These are phyloP conservation scores for Panopea generosa DNA, from an alignment of 2,888 invertebrate genomes.

Conservation along the genomic window DNA sequence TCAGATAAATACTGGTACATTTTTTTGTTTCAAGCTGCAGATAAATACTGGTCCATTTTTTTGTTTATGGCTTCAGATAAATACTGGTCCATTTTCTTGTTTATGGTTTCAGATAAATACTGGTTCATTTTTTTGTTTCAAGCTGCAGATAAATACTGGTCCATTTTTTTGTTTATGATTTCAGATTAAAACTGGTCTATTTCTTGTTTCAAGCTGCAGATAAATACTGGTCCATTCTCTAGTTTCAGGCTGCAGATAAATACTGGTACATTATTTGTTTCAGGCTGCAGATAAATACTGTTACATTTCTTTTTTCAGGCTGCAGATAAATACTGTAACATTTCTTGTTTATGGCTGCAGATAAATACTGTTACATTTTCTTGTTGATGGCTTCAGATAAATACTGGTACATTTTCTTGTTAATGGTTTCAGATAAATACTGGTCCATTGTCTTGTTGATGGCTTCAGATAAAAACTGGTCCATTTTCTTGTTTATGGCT, in stretches of 20 bases:
- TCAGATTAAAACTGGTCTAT: constrained; percentile 83
- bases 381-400: constrained; percentile 80
- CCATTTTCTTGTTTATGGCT: constrained; percentile 77
- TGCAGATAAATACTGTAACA: constrained; percentile 82
- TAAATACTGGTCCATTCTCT: constrained; percentile 81
- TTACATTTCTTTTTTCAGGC: constrained; percentile 80
- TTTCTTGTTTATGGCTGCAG: constrained; percentile 77
- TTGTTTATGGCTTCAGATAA: constrained; percentile 79
- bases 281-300: constrained; percentile 82
- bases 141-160: constrained; percentile 78
- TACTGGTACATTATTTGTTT: constrained; percentile 80
- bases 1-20: constrained; percentile 83
- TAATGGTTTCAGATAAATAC: constrained; percentile 81
- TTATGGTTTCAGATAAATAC: constrained; percentile 80
- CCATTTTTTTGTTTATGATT: constrained; percentile 76
- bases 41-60: constrained; percentile 80
- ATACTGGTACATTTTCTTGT: constrained; percentile 80
- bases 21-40: constrained; percentile 75
- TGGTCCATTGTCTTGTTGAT: constrained; percentile 81
- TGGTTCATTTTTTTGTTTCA: constrained; percentile 81
- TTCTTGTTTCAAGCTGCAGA: constrained; percentile 76
- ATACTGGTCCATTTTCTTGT: constrained; percentile 80
- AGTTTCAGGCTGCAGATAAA: constrained; percentile 80
- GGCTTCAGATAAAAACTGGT: constrained; percentile 82
- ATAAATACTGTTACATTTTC: constrained; percentile 82